These are phyloP conservation scores for Pseudorhiza aurosa DNA, from an alignment of 30 jellyfish, hydroid and myxozoan species.

Conservation along the genomic window DNA sequence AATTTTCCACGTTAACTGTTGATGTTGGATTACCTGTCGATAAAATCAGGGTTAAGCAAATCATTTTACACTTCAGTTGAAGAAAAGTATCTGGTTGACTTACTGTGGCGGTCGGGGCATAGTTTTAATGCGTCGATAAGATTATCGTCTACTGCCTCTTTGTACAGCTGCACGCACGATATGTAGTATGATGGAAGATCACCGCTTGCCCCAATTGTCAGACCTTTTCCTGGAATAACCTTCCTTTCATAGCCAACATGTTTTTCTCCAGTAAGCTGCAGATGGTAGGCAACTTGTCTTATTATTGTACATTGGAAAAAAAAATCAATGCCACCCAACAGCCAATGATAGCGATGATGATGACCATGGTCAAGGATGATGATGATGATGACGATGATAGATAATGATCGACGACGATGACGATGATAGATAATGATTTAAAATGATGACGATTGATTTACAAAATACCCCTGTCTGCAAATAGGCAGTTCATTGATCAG, in stretches of 20 bases:
- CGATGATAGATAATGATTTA: no score
- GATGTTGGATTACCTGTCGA: no score
- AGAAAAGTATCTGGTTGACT: no score
- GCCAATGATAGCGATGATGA: neutral
- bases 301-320: neutral
- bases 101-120: conserved; percentile 62
- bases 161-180: conserved; percentile 46
- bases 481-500: no score
- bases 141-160: conserved; percentile 37
- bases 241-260: conserved; percentile 14
- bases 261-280: neutral
- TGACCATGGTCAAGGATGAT: no score
- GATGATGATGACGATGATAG: no score
- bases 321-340: neutral
- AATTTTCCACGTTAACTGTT: no score
- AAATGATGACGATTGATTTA: no score
- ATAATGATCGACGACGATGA: neutral
- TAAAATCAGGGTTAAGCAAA: no score
- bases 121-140: conserved; percentile 25
- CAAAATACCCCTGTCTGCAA: no score
- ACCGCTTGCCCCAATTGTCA: neutral
- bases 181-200: neutral
- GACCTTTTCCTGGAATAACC: neutral
- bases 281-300: neutral
- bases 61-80: no score